A percentile compares a stretch with the other conserved stretches of the same genome.
Conservation (phyloP, 2,888 invertebrate species). For the Ferdinandea cuprea region DNA sequence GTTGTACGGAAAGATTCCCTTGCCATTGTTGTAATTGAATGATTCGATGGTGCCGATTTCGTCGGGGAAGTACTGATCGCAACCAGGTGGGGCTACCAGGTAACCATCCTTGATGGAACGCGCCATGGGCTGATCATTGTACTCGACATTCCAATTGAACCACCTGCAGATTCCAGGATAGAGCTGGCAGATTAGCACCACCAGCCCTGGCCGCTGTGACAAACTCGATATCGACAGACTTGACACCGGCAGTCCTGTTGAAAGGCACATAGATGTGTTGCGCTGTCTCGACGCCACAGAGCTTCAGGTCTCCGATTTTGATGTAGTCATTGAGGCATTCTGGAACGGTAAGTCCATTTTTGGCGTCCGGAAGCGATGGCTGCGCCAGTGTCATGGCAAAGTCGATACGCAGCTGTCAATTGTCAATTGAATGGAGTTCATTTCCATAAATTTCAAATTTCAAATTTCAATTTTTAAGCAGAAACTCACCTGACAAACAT, state of each 20-base stretch:
- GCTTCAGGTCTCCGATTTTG: slow-evolving; percentile 76
- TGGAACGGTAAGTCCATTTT: slow-evolving; percentile 74
- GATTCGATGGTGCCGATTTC: slow-evolving; percentile 77
- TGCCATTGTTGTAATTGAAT: slow-evolving; percentile 86
- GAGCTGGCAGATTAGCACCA: slow-evolving; percentile 58
- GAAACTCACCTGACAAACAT: slow-evolving; percentile 77
- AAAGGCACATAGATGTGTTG: slow-evolving; percentile 83
- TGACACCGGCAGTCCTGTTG: slow-evolving; percentile 77
- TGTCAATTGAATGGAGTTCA: not conserved
- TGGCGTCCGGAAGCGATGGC: slow-evolving; percentile 75
- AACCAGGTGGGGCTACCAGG: slow-evolving; percentile 78
- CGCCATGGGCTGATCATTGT: slow-evolving; percentile 9
- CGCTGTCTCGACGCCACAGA: slow-evolving; percentile 86
- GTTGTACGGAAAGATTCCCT: slow-evolving; percentile 85
- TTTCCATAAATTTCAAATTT: not conserved
- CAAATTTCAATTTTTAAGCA: not conserved
- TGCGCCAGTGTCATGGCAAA: slow-evolving; percentile 78
- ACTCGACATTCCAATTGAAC: slow-evolving; percentile 78
- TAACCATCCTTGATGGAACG: slow-evolving; percentile 76
- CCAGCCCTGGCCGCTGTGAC: slow-evolving; percentile 75
- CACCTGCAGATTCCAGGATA: slow-evolving; percentile 77
- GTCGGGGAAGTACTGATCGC: slow-evolving; percentile 79
- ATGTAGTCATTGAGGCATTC: slow-evolving; percentile 77
- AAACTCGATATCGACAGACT: slow-evolving; percentile 69
- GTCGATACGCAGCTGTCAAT: slow-evolving; percentile 77